phyloP scores from a whole-genome alignment of 2,113 vertebrate genomes.

The Planiliza haematocheilus region DNA sequence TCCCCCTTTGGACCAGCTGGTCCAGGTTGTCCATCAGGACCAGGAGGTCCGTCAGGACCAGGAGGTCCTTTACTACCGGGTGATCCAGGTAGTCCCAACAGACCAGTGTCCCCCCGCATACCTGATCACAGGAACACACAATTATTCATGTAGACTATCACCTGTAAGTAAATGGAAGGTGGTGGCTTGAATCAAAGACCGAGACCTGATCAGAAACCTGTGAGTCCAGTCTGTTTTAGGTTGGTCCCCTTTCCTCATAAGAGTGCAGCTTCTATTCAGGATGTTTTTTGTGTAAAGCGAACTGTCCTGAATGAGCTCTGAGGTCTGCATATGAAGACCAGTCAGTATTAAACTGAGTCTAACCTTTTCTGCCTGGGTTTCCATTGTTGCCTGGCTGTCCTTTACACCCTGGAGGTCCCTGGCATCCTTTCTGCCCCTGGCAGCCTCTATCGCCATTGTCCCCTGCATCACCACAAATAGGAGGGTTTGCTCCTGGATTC shows the following conservation, averaged over 20 bases:
- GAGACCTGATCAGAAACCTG: no score
- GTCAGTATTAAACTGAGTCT: no score
- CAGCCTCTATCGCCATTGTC: slow-evolving; percentile 76
- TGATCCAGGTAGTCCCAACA: slow-evolving; percentile 65
- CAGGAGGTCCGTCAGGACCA: slow-evolving; percentile 28
- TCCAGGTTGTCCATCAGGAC: slow-evolving; percentile 49
- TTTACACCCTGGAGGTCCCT: slow-evolving; percentile 43
- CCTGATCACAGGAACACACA: slow-evolving; percentile 54
- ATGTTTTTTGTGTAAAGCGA: no score
- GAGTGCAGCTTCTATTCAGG: no score
- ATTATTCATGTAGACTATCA: no score
- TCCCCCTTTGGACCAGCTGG: slow-evolving; percentile 64
- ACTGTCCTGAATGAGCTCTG: no score
- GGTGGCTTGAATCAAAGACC: no score
- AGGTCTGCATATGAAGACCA: no score
- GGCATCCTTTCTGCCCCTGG: slow-evolving; percentile 43
- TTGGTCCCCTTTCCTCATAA: no score
- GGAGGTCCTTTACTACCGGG: slow-evolving; percentile 30
- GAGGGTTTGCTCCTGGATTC: slow-evolving; percentile 55
- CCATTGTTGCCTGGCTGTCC: slow-evolving; percentile 64
- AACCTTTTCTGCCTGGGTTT: slow-evolving; percentile 63
- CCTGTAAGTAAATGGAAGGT: no score
- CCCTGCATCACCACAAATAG: slow-evolving; percentile 84
- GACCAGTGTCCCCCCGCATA: slow-evolving; percentile 25
- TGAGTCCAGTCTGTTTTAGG: no score